A percentile compares a stretch with the other conserved stretches of the same genome.
These are phyloP conservation scores for Ophion slaviceki DNA, from an alignment of 2,888 invertebrate species.

Conservation along the genomic window DNA sequence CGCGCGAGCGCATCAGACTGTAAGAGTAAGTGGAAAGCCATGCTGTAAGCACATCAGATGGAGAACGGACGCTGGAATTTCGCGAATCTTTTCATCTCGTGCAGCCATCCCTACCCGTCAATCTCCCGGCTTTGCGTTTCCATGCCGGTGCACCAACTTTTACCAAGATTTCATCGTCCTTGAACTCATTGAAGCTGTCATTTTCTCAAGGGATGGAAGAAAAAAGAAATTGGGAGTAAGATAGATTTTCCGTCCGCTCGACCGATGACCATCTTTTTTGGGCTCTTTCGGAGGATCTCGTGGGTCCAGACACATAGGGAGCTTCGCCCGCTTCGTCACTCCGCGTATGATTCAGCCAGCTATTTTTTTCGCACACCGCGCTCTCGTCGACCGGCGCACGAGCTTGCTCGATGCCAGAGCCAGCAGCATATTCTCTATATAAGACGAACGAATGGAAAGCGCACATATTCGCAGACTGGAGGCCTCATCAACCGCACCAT, in stretches of 20 bases:
- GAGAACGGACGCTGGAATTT: too few relatives aligned
- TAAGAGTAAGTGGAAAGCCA: conserved; percentile 5
- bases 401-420: conserved; percentile 53
- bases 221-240: background rate
- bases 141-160: too few relatives aligned
- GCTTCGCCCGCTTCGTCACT: conserved; percentile 71
- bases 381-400: conserved; percentile 44
- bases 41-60: background rate
- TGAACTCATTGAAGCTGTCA: too few relatives aligned
- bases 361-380: conserved; percentile 74
- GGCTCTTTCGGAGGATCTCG: conserved; percentile 19
- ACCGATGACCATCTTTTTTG: conserved; percentile 4
- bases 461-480: conserved; percentile 20
- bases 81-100: too few relatives aligned
- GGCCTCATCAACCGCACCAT: conserved; percentile 14
- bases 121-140: too few relatives aligned
- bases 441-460: conserved; percentile 7
- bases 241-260: background rate
- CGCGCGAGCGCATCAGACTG: background rate
- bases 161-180: too few relatives aligned
- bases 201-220: background rate
- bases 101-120: too few relatives aligned
- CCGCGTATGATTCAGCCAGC: conserved; percentile 77
- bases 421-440: conserved; percentile 33
- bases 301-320: conserved; percentile 41